phyloP scores from a whole-genome alignment of 1,140 invertebrate species.

The Drosophila trapezifrons region DNA sequence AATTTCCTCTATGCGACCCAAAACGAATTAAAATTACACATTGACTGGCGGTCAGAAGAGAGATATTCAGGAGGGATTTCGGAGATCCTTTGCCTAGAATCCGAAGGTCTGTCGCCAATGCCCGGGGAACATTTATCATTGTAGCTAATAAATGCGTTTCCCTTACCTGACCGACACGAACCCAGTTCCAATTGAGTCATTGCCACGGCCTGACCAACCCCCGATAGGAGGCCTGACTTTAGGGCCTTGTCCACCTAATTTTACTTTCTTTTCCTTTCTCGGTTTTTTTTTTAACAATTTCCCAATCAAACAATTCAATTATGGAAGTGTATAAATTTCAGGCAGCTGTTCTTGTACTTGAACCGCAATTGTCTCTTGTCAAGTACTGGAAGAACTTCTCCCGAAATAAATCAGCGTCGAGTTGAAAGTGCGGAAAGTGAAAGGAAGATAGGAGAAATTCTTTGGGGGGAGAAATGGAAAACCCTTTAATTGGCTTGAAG shows the following conservation, averaged over 20 bases:
- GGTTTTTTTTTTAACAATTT: constrained; percentile 23
- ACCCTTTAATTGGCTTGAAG: constrained; percentile 60
- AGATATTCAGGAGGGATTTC: constrained; percentile 16
- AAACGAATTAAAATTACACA: constrained; percentile 82
- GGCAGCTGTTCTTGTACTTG: constrained; percentile 54
- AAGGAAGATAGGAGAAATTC: constrained; percentile 21
- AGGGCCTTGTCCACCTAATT: constrained; percentile 43
- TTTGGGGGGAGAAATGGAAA: constrained; percentile 6
- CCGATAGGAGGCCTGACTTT: constrained; percentile 35
- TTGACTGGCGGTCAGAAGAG: constrained; percentile 40
- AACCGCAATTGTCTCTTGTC: constrained; percentile 56
- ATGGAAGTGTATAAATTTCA: constrained; percentile 43
- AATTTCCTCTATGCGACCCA: constrained; percentile 67
- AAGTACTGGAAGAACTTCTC: constrained; percentile 41
- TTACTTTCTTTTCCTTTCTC: constrained; percentile 19
- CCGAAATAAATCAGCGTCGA: constrained; percentile 39
- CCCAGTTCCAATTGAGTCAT: constrained; percentile 74
- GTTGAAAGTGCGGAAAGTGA: constrained; percentile 38
- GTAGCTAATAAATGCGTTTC: constrained; percentile 79
- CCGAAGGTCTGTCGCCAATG: constrained; percentile 29
- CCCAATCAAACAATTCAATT: constrained; percentile 65
- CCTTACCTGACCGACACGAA: constrained; percentile 62
- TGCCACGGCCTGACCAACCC: constrained; percentile 43
- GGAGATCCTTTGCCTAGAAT: constrained; percentile 51
- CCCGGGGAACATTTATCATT: constrained; percentile 74